Evolutionary conservation across 64 coral and sea anemone genomes (phyloP).

Genomic region (Exaiptasia diaphana): DNA sequence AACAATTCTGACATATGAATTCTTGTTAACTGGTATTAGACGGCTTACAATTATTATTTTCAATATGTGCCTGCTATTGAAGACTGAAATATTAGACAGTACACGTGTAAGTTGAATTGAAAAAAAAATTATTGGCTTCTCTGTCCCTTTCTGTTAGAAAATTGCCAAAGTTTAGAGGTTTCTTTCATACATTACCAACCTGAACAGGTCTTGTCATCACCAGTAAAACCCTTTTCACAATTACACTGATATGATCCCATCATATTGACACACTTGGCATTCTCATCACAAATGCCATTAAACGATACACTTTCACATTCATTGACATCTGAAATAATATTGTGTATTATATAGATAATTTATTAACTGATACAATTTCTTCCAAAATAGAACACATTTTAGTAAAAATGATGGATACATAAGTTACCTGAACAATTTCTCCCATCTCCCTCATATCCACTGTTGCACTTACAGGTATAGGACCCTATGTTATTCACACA

Average conservation of each 20-base stretch:
- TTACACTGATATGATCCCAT: neutral
- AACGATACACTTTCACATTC: neutral
- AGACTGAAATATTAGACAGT: too few species aligned
- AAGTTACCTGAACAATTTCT: constrained; percentile 4
- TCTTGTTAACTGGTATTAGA: too few species aligned
- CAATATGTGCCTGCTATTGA: too few species aligned
- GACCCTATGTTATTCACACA: constrained; percentile 22
- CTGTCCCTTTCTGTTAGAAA: too few species aligned
- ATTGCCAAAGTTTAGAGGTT: neutral
- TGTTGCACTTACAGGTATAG: constrained; percentile 2
- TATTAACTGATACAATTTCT: too few species aligned
- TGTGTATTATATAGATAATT: too few species aligned
- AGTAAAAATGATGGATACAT: too few species aligned
- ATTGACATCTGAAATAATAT: constrained; percentile 18
- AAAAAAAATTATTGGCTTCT: neutral
- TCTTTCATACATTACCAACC: neutral
- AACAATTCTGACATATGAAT: too few species aligned
- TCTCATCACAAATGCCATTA: neutral
- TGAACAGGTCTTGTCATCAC: neutral
- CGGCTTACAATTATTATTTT: too few species aligned
- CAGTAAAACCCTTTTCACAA: constrained; percentile 18
- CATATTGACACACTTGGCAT: constrained; percentile 10
- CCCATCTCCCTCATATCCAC: constrained; percentile 33
- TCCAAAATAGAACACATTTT: too few species aligned
- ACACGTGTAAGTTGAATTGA: too few species aligned